A percentile compares a stretch with the other conserved stretches of the same genome.
phyloP scores from a whole-genome alignment of 2,888 invertebrate genomes.

The Antheraea assamensis region DNA sequence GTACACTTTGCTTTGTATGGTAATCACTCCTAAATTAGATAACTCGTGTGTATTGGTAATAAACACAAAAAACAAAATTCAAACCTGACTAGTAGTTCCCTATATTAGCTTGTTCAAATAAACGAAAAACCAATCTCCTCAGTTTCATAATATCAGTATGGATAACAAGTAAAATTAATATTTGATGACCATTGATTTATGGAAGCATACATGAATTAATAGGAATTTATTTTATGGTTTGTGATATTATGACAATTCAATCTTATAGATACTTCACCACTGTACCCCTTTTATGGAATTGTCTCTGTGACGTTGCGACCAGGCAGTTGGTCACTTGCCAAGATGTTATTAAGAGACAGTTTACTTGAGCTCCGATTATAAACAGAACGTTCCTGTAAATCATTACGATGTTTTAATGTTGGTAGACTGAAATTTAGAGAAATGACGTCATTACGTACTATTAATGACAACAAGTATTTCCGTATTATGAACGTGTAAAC shows the following conservation, averaged over 20 bases:
- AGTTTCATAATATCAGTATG: no score
- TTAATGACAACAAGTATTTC: background rate
- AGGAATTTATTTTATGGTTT: background rate
- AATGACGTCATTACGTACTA: background rate
- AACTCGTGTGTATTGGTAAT: no score
- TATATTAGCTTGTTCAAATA: no score
- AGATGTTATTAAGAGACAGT: constrained; percentile 56
- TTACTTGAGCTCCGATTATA: constrained; percentile 55
- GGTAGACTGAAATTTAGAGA: constrained; percentile 29
- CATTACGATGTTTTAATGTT: constrained; percentile 39
- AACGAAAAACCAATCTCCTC: no score
- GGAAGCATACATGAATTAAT: background rate
- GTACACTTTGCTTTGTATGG: no score
- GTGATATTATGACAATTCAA: background rate
- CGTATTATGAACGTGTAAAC: background rate
- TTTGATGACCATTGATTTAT: background rate
- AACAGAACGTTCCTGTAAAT: constrained; percentile 33
- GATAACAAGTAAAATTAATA: no score
- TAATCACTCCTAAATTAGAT: no score
- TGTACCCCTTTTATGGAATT: background rate
- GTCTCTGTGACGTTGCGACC: background rate
- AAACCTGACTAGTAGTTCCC: no score
- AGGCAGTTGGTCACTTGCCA: constrained; percentile 56
- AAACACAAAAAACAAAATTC: no score
- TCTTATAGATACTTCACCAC: background rate